Conservation (phyloP, 1,140 invertebrate species). For the Monomorium pharaonis region DNA sequence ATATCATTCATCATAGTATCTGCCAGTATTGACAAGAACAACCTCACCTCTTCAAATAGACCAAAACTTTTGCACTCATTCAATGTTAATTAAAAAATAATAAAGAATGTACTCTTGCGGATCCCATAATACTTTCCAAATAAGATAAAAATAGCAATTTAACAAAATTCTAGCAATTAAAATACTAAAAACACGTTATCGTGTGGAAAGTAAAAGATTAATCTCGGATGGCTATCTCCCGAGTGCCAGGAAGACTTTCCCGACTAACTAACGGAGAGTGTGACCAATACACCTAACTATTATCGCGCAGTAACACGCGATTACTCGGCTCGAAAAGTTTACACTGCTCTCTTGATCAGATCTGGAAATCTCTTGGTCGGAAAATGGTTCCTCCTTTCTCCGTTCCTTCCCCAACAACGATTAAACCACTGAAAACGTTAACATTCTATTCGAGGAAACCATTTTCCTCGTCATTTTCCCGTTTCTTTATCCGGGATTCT, state of each 20-base stretch:
- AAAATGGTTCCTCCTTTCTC: constrained; percentile 65
- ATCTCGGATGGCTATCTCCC: not conserved
- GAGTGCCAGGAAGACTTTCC: not conserved
- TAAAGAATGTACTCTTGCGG: not conserved
- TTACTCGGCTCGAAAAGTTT: constrained; percentile 53
- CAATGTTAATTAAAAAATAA: not conserved
- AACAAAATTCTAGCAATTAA: not conserved
- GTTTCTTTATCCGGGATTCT: constrained; percentile 55
- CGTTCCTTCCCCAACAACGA: not conserved
- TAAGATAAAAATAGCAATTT: not conserved
- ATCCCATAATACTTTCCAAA: not conserved
- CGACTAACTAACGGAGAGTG: not conserved
- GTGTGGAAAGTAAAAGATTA: not conserved
- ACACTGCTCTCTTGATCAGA: constrained; percentile 25
- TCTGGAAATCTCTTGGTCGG: constrained; percentile 37
- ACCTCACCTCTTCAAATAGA: no score
- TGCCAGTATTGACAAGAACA: no score
- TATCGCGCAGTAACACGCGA: constrained; percentile 32
- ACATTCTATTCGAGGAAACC: constrained; percentile 68
- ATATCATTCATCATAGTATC: no score
- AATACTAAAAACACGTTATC: not conserved
- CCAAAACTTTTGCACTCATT: no score
- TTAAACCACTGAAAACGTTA: constrained; percentile 64
- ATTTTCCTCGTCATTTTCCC: constrained; percentile 73
- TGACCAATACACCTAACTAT: constrained; percentile 28